Base-by-base conservation (phyloP, 2,888 invertebrate genomes). In the Caenorhabditis japonica region DNA sequence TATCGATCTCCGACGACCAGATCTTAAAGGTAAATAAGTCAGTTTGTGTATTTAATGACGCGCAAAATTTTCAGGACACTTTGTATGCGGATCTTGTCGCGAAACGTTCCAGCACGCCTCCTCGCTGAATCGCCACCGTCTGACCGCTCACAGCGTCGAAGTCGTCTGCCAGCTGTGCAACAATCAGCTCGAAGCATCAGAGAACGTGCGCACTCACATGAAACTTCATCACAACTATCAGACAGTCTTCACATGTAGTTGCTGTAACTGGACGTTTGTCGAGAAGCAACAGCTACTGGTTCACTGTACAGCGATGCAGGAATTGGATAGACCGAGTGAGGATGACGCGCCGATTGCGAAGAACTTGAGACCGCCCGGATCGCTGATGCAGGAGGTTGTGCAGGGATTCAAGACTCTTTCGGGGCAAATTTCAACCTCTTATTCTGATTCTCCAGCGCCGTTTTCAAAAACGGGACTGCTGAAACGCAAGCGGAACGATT, bases 181-280 rank as follows among this genome's bases (percentile, higher is more conserved):
- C 19, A 15, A 17, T n/a, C 25, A 15, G 13, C 15, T 49, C 19
- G 17, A 5, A 4, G 8, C 7, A 2, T 3, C 7, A 4, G 33
- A 30, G 34, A 15, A 56, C 19, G 17, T 56, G 19, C 56, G 13
- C 13, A 3, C 12, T 2, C 56, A 56, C 56, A 56, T 56, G 56
- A 21, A 33, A 0, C 2, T 30, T 3, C 23, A 12, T 15, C 56
- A 56, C 41, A 27, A 27, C 27, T 12, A 41, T 13, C 1, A 1
- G 19, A 27, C 5, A 1, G 30, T 43, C 19, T 56, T 43, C 56
- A 43, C 17, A 3, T 56, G 56, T 7, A 8, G 12, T 2, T 56
- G 56, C 44, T 56, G 56, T 33, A 56, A 56, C 34, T 56, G 33
- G 43, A n/a, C 33, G 10, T 56, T 56, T 21, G 33, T 15, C 41